Base-by-base conservation (phyloP, 2,888 invertebrate species). In the Strigamia maritima region DNA sequence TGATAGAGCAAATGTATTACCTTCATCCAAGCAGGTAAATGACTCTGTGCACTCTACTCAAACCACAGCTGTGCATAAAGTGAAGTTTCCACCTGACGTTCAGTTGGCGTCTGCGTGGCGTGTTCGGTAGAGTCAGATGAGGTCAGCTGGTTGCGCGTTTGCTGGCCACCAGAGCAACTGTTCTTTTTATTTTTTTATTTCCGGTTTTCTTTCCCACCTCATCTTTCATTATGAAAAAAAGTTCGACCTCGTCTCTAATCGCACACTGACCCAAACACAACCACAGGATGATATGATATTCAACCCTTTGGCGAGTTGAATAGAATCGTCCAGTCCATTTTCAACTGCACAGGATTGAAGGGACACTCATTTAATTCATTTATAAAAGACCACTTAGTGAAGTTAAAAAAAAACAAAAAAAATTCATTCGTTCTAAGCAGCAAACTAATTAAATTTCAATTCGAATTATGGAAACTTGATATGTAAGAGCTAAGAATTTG, bases 131-230 rank as follows among this genome's bases (percentile, higher is more conserved):
- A 70, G 70, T 70, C 70, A 70, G 70, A 26, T 70, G 70, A 70
- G 70, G 70, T 70, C 70, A 70, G 70, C 70, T 70, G 70, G 26
- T 70, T 70, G 70, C n/a, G 70, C 70, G 16, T 70, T 70, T 70
- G 70, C 70, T 28, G 70, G 70, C 70, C 70, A 70, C 70, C 70
- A 70, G 70, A 70, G 70, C 70, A 70, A 70, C 70, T 70, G 70
- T 70, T 70, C 54, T 26, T 70, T 70, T 65, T 65, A 28, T 70
- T 70, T 65, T 65, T 70, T 70, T 70, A 70, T 70, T 70, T 70
- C 70, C 70, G 70, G 70, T 70, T 70, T 70, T 70, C 70, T 70
- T 70, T 70, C 70, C 70, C 70, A 70, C 70, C 70, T 70, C 70
- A 70, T 70, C 70, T 70, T 70, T 70, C 70, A 70, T 70, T 70